A percentile compares a stretch with the other conserved stretches of the same genome.
These are phyloP conservation scores for Drosophila pandora DNA, from an alignment of 1,140 invertebrate species.

Conservation along the genomic window DNA sequence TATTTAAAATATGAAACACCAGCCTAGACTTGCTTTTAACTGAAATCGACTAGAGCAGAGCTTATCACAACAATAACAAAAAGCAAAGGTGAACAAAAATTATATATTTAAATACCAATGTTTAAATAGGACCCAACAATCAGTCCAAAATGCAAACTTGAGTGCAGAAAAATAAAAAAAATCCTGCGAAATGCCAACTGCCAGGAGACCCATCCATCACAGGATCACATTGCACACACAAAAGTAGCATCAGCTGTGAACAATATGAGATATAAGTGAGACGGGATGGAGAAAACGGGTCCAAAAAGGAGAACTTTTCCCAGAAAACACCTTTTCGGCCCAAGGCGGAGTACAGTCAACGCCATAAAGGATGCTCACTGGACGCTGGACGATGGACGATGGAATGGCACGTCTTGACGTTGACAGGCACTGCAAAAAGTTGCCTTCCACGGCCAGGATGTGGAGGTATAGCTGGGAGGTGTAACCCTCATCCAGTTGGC, in stretches of 20 bases:
- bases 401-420: conserved; percentile 55
- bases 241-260: conserved; percentile 31
- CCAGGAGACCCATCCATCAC: conserved; percentile 47
- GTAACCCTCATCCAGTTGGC: conserved; percentile 65
- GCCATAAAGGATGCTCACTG: conserved; percentile 1
- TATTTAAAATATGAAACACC: no score
- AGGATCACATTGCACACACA: neutral
- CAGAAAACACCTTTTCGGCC: conserved; percentile 29
- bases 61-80: neutral
- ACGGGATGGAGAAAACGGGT: neutral
- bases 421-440: conserved; percentile 68
- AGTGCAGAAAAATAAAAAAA: conserved; percentile 34
- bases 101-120: conserved; percentile 24
- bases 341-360: conserved; percentile 32
- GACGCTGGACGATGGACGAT: neutral
- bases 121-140: conserved; percentile 12
- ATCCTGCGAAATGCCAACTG: conserved; percentile 32
- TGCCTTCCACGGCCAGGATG: conserved; percentile 6
- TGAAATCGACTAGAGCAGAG: neutral
- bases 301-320: conserved; percentile 27
- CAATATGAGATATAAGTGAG: conserved; percentile 1
- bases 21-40: no score
- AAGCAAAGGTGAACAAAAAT: neutral
- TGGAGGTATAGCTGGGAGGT: neutral
- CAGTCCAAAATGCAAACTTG: conserved; percentile 2